Evolutionary conservation across 2,113 vertebrate genomes (phyloP), one percentile per base, ranked within the genome.

Genomic region (Eretmochelys imbricata): DNA sequence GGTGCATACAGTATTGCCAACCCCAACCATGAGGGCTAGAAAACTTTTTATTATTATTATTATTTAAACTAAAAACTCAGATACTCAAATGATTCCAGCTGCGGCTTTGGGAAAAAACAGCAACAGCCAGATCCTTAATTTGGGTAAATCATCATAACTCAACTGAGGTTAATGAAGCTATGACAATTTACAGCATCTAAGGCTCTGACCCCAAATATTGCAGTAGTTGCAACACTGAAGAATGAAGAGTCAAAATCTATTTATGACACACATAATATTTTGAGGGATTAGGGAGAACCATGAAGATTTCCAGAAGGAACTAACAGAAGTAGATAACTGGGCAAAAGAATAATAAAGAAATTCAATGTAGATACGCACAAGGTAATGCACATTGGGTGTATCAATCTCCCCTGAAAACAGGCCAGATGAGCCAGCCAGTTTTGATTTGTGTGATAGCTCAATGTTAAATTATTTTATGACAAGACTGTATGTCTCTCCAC

Each of bases 401-500:
- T 91, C 95, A 91, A 84, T 80, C 89, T 85, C 11, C 76, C 69
- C 55, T 49, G 25, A 93, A 94, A 91, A 84, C 24, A 88, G 94
- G n/a, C n/a, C 94, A 92, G 49, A 92, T 82, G 89, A 92, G 84
- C 42, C 53, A 59, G 38, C 35, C 93, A 93, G 48, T 72, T 96
- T 86, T 93, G 79, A 87, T 75, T 94, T 95, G 86, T 78, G 72
- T 78, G 87, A 29, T 2, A 48, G 65, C 89, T 91, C 57, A 46
- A 12, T 83, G 91, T 96, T 53, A 94, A 93, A 87, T 95, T 94
- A 91, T 88, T 92, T 95, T 42, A 80, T 87, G 86, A 88, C 86
- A 93, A 78, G 0, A 4, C 79, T 88, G 81, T 49, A 80, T 87
- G 79, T 84, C 92, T 92, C 12, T 8, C 90, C 78, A 81, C 22